phyloP scores from a whole-genome alignment of 1,140 invertebrate species.

The Ruditapes philippinarum region DNA sequence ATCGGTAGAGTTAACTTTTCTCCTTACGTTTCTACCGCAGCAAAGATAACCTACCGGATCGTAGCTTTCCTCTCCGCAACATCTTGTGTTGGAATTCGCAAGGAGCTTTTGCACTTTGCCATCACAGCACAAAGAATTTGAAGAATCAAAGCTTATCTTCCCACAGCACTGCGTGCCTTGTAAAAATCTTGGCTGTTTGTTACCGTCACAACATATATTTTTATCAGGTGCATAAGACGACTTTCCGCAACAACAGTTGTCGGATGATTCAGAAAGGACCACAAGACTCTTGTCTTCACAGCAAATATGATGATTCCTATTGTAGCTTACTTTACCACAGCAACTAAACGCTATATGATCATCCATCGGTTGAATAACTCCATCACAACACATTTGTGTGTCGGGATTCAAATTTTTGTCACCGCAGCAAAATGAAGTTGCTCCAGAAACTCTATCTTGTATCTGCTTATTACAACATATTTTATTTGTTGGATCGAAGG shows the following conservation, averaged over 20 bases:
- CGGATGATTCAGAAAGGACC: not conserved
- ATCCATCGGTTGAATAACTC: not conserved
- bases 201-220: constrained; percentile 36
- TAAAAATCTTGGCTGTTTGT: not conserved
- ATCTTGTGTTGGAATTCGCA: not conserved
- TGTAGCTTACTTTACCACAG: constrained; percentile 19
- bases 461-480: constrained; percentile 21
- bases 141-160: not conserved
- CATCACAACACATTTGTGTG: constrained; percentile 26
- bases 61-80: constrained; percentile 6
- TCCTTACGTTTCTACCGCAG: not conserved
- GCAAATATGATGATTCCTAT: constrained; percentile 5
- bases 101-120: not conserved
- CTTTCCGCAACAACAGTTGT: constrained; percentile 56
- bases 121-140: constrained; percentile 21
- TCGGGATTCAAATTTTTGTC: constrained; percentile 13
- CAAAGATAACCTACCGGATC: constrained; percentile 17
- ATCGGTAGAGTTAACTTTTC: not conserved
- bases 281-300: not conserved
- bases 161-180: constrained; percentile 46
- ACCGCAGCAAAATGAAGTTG: constrained; percentile 10
- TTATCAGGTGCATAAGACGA: constrained; percentile 17
- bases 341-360: not conserved
- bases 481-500: constrained; percentile 16
- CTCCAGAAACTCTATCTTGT: not conserved